Evolutionary conservation across 2,888 invertebrate genomes (phyloP).

Genomic region (Creontiades dilutus): DNA sequence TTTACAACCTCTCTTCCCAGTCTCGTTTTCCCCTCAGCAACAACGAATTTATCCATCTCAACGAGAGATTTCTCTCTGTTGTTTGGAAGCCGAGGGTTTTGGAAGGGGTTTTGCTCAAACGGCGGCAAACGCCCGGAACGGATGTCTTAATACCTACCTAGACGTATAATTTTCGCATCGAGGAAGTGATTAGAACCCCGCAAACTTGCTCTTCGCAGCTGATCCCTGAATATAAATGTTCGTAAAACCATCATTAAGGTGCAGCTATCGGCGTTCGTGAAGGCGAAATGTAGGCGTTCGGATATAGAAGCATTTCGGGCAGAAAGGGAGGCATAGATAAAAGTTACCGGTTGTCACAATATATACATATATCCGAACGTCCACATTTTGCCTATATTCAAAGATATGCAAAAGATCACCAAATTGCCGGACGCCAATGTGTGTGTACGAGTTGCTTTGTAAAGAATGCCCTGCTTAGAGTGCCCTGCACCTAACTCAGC

Average conservation of each 20-base stretch:
- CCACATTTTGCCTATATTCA: no score
- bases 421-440: no score
- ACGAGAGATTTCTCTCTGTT: slow-evolving; percentile 37
- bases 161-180: slow-evolving; percentile 57
- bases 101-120: slow-evolving; percentile 3
- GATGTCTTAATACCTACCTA: slow-evolving; percentile 61
- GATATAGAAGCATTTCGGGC: neutral
- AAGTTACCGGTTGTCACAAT: no score
- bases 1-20: neutral
- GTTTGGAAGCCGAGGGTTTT: slow-evolving; percentile 1
- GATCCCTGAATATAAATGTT: slow-evolving; percentile 36
- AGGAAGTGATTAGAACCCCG: slow-evolving; percentile 45
- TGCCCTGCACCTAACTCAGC: no score
- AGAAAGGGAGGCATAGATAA: no score
- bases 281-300: neutral
- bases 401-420: no score
- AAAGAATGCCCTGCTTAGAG: no score
- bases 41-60: slow-evolving; percentile 55
- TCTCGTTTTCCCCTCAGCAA: slow-evolving; percentile 13
- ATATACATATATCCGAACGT: no score
- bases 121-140: slow-evolving; percentile 34
- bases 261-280: neutral
- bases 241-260: slow-evolving; percentile 24
- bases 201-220: slow-evolving; percentile 25
- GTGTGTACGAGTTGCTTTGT: no score